Conservation (phyloP, 2,113 vertebrate genomes). For the Sylvilagus bachmani region DNA sequence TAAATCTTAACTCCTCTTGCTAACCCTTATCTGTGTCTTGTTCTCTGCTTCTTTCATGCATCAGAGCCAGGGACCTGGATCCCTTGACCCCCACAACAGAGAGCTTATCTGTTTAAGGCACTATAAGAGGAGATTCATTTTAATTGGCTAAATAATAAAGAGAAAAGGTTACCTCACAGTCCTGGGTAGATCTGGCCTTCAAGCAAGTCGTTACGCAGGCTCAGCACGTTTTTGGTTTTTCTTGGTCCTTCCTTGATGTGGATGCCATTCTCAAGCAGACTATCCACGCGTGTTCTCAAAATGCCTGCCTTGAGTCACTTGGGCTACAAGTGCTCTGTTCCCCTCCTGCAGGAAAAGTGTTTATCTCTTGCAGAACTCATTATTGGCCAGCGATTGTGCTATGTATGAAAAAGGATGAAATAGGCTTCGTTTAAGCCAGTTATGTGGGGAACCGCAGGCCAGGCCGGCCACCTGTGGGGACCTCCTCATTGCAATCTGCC, state of each 20-base stretch:
- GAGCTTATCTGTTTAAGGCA: neutral
- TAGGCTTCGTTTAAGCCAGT: neutral
- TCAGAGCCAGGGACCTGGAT: no score
- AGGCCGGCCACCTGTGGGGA: no score
- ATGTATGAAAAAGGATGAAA: neutral
- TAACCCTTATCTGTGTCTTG: no score
- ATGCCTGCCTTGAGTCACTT: neutral
- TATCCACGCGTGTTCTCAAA: neutral
- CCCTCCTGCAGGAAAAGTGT: neutral
- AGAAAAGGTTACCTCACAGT: neutral
- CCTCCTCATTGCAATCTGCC: no score
- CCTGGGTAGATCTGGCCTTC: neutral
- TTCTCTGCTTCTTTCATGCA: no score
- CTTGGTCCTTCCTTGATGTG: neutral
- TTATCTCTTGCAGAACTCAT: neutral
- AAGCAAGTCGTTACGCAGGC: neutral
- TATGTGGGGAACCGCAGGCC: no score
- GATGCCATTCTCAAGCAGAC: neutral
- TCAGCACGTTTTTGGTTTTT: neutral
- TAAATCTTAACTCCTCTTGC: no score
- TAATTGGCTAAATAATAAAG: neutral
- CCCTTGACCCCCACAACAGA: no score
- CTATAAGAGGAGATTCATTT: neutral
- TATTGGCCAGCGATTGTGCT: neutral
- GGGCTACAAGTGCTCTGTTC: neutral